Percentiles rank a stretch among this genome's conserved stretches.
Evolutionary conservation across 2,888 invertebrate genomes (phyloP).

Genomic region (Steinernema hermaphroditum): DNA sequence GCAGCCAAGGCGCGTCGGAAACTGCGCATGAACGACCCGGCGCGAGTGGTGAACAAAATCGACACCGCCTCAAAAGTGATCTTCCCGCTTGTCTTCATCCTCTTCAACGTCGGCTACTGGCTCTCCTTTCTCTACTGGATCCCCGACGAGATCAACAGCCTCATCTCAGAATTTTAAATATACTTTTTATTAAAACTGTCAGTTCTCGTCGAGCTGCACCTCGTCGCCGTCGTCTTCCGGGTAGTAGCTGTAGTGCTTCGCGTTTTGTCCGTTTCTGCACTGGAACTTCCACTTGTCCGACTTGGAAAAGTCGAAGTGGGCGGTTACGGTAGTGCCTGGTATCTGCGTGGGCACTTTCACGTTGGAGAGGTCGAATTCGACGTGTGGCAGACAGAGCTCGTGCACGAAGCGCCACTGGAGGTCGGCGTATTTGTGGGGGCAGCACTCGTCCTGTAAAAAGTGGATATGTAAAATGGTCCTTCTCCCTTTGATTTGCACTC

Average conservation of each 20-base stretch:
- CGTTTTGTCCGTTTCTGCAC: conserved; percentile 48
- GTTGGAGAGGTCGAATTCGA: conserved; percentile 44
- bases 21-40: conserved; percentile 52
- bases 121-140: conserved; percentile 73
- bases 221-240: conserved; percentile 31
- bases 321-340: conserved; percentile 36
- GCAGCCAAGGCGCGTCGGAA: conserved; percentile 54
- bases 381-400: conserved; percentile 65
- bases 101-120: conserved; percentile 84
- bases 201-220: not conserved
- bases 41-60: conserved; percentile 54
- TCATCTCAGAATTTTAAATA: not conserved
- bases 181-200: not conserved
- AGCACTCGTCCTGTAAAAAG: conserved; percentile 59
- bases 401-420: conserved; percentile 60
- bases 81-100: conserved; percentile 78
- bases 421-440: conserved; percentile 51
- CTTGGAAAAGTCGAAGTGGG: conserved; percentile 49
- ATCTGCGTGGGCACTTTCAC: conserved; percentile 41
- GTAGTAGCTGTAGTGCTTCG: conserved; percentile 43
- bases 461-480: not conserved
- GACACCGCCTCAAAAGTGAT: conserved; percentile 69
- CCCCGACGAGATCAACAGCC: conserved; percentile 56
- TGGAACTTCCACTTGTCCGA: conserved; percentile 49
- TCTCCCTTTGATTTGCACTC: too few relatives aligned